phyloP scores from a whole-genome alignment of 2,113 vertebrate genomes.

The Forbesichthys papilliferus region DNA sequence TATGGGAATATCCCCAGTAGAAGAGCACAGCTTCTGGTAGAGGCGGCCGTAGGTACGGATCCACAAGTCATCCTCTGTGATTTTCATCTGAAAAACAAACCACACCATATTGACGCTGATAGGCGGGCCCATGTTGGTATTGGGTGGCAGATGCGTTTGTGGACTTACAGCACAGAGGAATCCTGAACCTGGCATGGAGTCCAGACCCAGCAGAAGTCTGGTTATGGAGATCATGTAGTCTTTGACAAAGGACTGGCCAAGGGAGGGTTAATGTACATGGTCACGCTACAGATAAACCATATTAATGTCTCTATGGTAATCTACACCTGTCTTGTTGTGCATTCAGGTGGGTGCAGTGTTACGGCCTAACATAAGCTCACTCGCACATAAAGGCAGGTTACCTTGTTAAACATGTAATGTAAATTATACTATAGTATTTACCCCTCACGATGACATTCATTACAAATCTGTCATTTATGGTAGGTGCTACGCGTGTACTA shows the following conservation, averaged over 20 bases:
- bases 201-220: slow-evolving; percentile 80
- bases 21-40: slow-evolving; percentile 83
- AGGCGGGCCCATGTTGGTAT: not conserved
- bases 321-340: too few relatives aligned
- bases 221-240: slow-evolving; percentile 87
- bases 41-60: slow-evolving; percentile 81
- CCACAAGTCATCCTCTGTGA: slow-evolving; percentile 83
- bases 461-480: too few relatives aligned
- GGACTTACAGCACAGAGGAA: slow-evolving; percentile 82
- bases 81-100: slow-evolving; percentile 73
- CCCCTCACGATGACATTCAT: too few relatives aligned
- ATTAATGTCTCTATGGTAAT: not conserved
- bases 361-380: too few relatives aligned
- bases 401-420: too few relatives aligned
- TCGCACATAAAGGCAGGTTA: too few relatives aligned
- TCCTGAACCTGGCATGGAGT: slow-evolving; percentile 83
- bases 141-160: not conserved
- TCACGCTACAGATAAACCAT: not conserved
- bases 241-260: slow-evolving; percentile 81
- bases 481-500: too few relatives aligned
- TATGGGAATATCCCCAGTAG: slow-evolving; percentile 82
- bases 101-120: slow-evolving; percentile 2
- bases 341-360: too few relatives aligned
- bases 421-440: too few relatives aligned
- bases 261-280: slow-evolving; percentile 9